Evolutionary conservation across 2,888 invertebrate genomes (phyloP).

Genomic region (Drosophila pseudotakahashii): DNA sequence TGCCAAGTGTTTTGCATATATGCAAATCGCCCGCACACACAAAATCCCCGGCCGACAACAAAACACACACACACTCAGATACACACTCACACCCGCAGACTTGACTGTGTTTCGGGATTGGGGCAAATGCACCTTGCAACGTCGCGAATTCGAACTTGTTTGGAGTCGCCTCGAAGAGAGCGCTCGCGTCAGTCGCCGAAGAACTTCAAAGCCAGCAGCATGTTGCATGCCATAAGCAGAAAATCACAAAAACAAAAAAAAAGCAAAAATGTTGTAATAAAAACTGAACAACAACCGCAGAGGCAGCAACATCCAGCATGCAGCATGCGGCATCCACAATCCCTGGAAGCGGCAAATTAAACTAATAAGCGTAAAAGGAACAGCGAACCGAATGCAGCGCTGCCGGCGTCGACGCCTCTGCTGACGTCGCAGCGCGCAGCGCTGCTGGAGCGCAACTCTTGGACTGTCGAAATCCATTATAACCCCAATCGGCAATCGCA

Average conservation of each 20-base stretch:
- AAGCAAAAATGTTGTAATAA: constrained; percentile 3
- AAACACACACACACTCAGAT: constrained; percentile 16
- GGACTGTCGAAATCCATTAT: constrained; percentile 82
- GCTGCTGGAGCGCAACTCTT: constrained; percentile 56
- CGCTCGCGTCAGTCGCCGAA: constrained; percentile 44
- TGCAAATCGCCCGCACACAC: constrained; percentile 59
- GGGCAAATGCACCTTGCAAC: constrained; percentile 70
- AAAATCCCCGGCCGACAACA: constrained; percentile 8
- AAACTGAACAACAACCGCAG: constrained; percentile 18
- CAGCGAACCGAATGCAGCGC: constrained; percentile 47
- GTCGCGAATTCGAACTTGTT: constrained; percentile 79
- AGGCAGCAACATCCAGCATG: constrained; percentile 45
- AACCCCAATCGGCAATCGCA: constrained; percentile 81
- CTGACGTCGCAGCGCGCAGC: constrained; percentile 36
- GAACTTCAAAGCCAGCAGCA: constrained; percentile 63
- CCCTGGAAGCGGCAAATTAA: constrained; percentile 69
- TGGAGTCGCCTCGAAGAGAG: constrained; percentile 52
- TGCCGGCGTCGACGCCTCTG: constrained; percentile 31
- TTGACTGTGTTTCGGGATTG: constrained; percentile 14
- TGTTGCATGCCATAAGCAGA: constrained; percentile 65
- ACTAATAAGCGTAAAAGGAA: constrained; percentile 75
- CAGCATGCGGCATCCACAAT: constrained; percentile 65
- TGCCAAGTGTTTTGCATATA: constrained; percentile 76
- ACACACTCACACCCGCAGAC: constrained; percentile 4
- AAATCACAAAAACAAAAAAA: constrained; percentile 9